Evolutionary conservation across 2,888 invertebrate genomes (phyloP).

Genomic region (Tyria jacobaeae): DNA sequence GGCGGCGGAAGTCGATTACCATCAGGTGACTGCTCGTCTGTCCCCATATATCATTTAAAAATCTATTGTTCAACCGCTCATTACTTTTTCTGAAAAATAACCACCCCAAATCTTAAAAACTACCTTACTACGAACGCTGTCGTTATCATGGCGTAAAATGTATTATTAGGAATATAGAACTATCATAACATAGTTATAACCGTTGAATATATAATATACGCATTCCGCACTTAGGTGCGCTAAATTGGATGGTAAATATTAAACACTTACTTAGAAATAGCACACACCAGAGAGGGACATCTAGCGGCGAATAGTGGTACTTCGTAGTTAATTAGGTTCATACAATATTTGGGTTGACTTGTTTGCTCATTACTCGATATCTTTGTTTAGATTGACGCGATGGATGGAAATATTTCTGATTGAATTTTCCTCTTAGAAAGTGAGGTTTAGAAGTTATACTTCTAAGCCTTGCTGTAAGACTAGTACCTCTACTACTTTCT

Average conservation of each 20-base stretch:
- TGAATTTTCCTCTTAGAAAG: not conserved
- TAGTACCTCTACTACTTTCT: no score
- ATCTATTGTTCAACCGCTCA: no score
- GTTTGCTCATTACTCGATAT: no score
- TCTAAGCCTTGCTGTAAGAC: no score
- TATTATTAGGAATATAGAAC: no score
- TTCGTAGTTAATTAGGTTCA: constrained; percentile 1
- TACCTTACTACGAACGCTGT: not conserved
- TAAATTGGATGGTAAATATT: constrained; percentile 11
- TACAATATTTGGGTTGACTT: not conserved
- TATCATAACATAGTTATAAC: constrained; percentile 1
- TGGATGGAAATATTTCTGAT: not conserved
- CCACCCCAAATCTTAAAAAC: not conserved
- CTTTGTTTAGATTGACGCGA: no score
- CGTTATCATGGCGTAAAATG: no score
- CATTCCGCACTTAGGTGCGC: constrained; percentile 1
- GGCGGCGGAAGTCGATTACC: no score
- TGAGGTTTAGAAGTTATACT: no score
- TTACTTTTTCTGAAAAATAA: no score
- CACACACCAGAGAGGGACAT: constrained; percentile 10
- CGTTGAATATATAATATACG: not conserved
- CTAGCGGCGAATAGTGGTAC: constrained; percentile 7
- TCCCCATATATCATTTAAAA: no score
- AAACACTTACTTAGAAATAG: not conserved
- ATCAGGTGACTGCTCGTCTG: no score